Evolutionary conservation across 2,888 invertebrate genomes (phyloP).

Genomic region (Rotaria sp.): DNA sequence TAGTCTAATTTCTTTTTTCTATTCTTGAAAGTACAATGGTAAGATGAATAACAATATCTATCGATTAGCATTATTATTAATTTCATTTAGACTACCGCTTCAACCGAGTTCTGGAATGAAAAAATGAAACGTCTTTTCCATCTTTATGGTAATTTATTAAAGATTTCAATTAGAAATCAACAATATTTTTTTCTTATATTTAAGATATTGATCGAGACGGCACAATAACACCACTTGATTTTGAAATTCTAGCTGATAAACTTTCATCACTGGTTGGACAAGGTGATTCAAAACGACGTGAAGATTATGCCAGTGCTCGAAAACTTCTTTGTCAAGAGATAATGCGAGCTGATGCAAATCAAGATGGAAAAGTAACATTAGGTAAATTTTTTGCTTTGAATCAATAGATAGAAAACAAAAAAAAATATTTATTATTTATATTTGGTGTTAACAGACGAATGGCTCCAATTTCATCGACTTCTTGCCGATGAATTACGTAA

Average conservation of each 20-base stretch:
- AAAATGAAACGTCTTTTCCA: slow-evolving; percentile 7
- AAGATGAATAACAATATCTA: background rate
- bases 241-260: slow-evolving; percentile 24
- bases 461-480: background rate
- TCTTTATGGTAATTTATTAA: background rate
- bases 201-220: slow-evolving; percentile 22
- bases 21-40: background rate
- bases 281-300: background rate
- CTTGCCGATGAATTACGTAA: background rate
- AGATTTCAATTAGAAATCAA: background rate
- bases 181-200: background rate
- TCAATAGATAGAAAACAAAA: background rate
- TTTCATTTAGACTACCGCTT: background rate
- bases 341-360: background rate
- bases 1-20: background rate
- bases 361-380: slow-evolving; percentile 21
- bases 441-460: background rate
- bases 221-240: background rate
- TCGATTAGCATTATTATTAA: background rate
- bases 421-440: background rate
- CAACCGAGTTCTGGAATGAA: background rate
- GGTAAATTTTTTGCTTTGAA: background rate
- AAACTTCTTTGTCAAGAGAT: slow-evolving; percentile 11
- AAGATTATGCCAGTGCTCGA: background rate
- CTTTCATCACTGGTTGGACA: slow-evolving; percentile 1